phyloP scores from a whole-genome alignment of 64 coral and sea anemone genomes.

The Dendronephthya gigantea region DNA sequence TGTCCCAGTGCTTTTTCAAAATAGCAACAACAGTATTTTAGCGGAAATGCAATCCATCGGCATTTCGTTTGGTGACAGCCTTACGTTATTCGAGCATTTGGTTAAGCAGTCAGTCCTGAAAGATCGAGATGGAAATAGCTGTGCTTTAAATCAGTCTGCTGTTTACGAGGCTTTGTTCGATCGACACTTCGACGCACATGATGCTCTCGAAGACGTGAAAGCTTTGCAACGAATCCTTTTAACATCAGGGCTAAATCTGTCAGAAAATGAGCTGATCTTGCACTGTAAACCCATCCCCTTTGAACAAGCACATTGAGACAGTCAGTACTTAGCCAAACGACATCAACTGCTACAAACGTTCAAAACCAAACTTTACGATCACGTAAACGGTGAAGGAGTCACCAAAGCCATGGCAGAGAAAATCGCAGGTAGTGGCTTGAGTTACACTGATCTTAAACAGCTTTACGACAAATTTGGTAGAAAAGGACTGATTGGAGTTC shows the following conservation, averaged over 20 bases:
- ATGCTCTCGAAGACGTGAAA: background rate
- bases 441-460: background rate
- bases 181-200: background rate
- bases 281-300: background rate
- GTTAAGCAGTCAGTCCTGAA: background rate
- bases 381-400: background rate
- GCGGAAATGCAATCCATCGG: background rate
- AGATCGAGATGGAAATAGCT: background rate
- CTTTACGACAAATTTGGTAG: background rate
- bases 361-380: background rate
- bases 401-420: background rate
- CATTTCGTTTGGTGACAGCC: background rate
- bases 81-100: background rate
- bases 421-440: background rate
- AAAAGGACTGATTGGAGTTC: background rate
- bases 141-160: background rate
- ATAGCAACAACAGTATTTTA: background rate
- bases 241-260: background rate
- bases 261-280: background rate
- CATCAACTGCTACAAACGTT: background rate
- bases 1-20: background rate
- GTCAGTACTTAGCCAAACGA: background rate
- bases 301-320: background rate
- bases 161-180: background rate
- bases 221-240: background rate